Base-by-base conservation (phyloP, 2,888 invertebrate genomes). In the Acronicta psi region DNA sequence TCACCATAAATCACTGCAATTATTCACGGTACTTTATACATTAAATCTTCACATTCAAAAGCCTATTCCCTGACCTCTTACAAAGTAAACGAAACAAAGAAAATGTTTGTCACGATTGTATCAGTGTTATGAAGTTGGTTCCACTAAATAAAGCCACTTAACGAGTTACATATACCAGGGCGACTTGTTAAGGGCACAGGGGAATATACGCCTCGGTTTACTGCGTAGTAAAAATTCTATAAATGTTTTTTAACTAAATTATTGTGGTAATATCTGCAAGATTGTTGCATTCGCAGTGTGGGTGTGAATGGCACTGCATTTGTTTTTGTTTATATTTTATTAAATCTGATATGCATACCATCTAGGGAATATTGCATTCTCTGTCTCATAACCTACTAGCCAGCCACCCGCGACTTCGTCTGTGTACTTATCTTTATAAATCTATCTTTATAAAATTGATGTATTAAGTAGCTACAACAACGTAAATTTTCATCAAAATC, bases 201-300 rank as follows among this genome's bases (percentile, higher is more conserved):
- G 46, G 60, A 59, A 54, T 73, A 65, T 61, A 51, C 55, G 50
- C 45, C 57, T 79, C 82, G 56, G 80, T 87, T 87, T 82, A 87
- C 71, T 78, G 72, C 80, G 77, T 79, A 81, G 82, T 88, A 84
- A 88, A 76, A 84, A 78, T 83, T 75, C 78, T 81, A 81, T 85
- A 81, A 84, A 81, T 79, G 84, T 77, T 73, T 34, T 86, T 80
- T 73, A 74, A 79, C 75, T 79, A 84, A 86, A 86, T 86, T 86
- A 86, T 80, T 75, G 80, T 81, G 69, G 79, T 75, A 78, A 83
- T 85, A 81, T 81, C 63, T 77, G 79, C 81, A 80, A 84, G 78
- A 78, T 77, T 73, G 74, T 76, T 74, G 78, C 77, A 80, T 43
- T 75, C 66, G 69, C 76, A 63, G 54, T 56, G 74, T 80, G 68